Evolutionary conservation across 2,888 invertebrate species (phyloP).

Genomic region (Cheilosia urbana): DNA sequence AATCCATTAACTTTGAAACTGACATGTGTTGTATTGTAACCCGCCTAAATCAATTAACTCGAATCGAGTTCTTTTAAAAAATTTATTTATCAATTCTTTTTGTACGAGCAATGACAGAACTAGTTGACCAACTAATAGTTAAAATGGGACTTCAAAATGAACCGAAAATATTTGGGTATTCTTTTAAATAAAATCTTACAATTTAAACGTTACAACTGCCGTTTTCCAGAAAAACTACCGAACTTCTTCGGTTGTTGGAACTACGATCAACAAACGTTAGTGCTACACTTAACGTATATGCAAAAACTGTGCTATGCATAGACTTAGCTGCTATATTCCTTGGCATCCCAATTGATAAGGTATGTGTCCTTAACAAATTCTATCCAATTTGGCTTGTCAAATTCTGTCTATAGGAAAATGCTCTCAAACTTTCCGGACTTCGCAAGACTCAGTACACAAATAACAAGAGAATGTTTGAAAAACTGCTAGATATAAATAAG

Average conservation of each 20-base stretch:
- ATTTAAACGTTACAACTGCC: background rate
- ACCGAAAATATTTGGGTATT: constrained; percentile 79
- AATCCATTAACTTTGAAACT: too few relatives aligned
- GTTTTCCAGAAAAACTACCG: constrained; percentile 80
- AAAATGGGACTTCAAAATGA: constrained; percentile 81
- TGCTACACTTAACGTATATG: constrained; percentile 85
- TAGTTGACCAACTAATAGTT: constrained; percentile 80
- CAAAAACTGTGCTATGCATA: constrained; percentile 86
- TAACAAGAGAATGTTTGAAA: constrained; percentile 86
- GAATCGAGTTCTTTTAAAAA: too few relatives aligned
- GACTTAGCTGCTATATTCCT: constrained; percentile 86
- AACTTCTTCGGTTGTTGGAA: constrained; percentile 81
- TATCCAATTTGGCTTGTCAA: background rate
- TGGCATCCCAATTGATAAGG: constrained; percentile 85
- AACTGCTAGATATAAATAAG: constrained; percentile 86
- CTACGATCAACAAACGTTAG: constrained; percentile 80
- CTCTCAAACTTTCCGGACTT: constrained; percentile 86
- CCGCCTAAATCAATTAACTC: too few relatives aligned
- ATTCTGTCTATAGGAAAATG: constrained; percentile 84
- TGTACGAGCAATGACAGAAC: constrained; percentile 77
- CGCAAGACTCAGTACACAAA: constrained; percentile 85
- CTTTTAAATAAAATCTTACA: background rate
- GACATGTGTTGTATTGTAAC: too few relatives aligned
- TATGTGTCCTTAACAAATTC: constrained; percentile 31
- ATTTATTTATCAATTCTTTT: too few relatives aligned